Evolutionary conservation across 2,113 vertebrate species (phyloP), one percentile per base, ranked within the genome.

Genomic region (Hippocampus mohnikei): DNA sequence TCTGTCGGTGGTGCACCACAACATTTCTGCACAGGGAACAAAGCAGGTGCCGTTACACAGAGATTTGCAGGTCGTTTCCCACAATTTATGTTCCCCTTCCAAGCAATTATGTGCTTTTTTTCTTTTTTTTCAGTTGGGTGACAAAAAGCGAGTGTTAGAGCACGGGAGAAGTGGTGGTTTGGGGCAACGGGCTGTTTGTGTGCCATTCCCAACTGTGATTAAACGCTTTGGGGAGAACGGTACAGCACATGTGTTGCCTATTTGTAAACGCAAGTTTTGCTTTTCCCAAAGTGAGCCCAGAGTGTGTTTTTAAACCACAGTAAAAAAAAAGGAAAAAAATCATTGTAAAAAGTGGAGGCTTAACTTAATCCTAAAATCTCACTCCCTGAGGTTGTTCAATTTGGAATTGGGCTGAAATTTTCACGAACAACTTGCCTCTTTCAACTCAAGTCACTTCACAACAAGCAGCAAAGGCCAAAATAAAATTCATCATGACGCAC

Each of bases 1-100:
- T 91, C 67, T 92, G 78, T 84, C 90, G 70, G 59, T 16, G 42
- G 55, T 44, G 55, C 78, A 70, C 75, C 73, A 86, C 69, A 53
- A 63, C 80, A 83, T 90, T 90, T 85, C 77, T 81, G 27, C 29
- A 60, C 48, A 74, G 72, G 27, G 18, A 1, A 3, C 11, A 73
- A 46, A 65, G 11, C 37, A 67, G 48, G 12, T 8, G 15, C 40
- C 63, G 6, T 27, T 5, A 50, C 44, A 5, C 37, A 42, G 20
- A 46, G 37, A 66, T 29, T 44, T 64, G 41, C 40, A 44, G 62
- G 40, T 64, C 29, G 13, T 44, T 42, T 41, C 61, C 21, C 61
- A n/a, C 40, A n/a, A 63, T 23, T 63, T 63, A 23, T n/a, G 20
- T 40, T 41, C 60, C 37, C 10, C 33, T 37, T 62, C 60, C 33